Percentiles rank a stretch among this genome's conserved stretches.
Conservation (phyloP, 2,888 invertebrate genomes). For the Cyrtodaria siliqua region DNA sequence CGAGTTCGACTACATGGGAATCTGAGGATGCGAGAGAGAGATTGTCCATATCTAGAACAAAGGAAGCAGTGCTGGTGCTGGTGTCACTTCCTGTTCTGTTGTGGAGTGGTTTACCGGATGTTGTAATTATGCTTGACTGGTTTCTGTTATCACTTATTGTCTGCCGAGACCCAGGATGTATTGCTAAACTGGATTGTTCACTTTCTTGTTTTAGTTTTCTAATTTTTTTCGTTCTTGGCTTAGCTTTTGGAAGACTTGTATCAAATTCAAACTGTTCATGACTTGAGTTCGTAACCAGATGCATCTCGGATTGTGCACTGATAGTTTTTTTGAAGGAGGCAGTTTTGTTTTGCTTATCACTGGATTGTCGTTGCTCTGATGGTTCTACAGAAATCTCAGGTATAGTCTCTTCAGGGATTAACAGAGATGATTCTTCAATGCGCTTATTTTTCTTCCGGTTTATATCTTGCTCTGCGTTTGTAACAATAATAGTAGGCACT, state of each 20-base stretch:
- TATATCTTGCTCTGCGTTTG: constrained; percentile 12
- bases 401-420: constrained; percentile 6
- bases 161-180: neutral
- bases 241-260: neutral
- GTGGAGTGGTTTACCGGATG: constrained; percentile 5
- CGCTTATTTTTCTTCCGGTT: neutral
- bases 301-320: neutral
- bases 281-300: neutral
- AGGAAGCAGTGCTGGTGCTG: constrained; percentile 30
- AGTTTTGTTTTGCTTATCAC: no score
- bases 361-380: no score
- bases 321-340: no score
- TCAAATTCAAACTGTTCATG: neutral
- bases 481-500: constrained; percentile 58
- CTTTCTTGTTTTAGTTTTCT: neutral
- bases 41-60: constrained; percentile 55
- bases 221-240: constrained; percentile 21
- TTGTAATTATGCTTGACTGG: neutral
- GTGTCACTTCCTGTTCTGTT: neutral
- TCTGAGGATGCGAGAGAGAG: constrained; percentile 41
- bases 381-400: neutral
- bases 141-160: neutral
- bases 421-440: constrained; percentile 1
- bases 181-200: neutral
- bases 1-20: constrained; percentile 64